These are phyloP conservation scores for Papilio demoleus DNA, from an alignment of 2,888 invertebrate genomes.

Conservation along the genomic window DNA sequence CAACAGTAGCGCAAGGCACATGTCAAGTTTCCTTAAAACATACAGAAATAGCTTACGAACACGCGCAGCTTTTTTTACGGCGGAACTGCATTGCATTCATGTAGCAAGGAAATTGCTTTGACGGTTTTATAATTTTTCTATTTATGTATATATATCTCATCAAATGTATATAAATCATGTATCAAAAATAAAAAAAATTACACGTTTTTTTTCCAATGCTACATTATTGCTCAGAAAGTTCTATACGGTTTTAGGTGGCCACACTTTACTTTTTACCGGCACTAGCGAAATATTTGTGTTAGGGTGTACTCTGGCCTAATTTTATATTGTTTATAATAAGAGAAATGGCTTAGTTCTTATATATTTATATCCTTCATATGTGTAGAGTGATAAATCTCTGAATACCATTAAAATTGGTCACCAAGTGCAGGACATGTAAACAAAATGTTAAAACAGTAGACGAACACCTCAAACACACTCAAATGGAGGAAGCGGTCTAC, in stretches of 20 bases:
- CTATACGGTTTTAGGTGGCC: too few species aligned
- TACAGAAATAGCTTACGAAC: constrained; percentile 22
- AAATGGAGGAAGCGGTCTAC: constrained; percentile 45
- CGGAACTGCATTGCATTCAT: neutral
- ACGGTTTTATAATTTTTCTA: neutral
- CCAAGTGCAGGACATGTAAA: constrained; percentile 30
- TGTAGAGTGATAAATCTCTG: neutral
- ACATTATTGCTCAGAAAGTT: too few species aligned
- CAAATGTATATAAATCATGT: too few species aligned
- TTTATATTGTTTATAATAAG: too few species aligned
- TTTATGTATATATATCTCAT: too few species aligned
- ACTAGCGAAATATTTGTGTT: too few species aligned
- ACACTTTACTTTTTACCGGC: too few species aligned
- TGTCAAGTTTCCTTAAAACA: constrained; percentile 16
- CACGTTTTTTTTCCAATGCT: too few species aligned
- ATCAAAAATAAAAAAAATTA: too few species aligned
- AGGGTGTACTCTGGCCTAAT: too few species aligned
- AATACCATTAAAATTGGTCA: neutral
- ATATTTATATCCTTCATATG: too few species aligned
- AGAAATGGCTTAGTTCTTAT: too few species aligned
- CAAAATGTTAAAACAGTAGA: constrained; percentile 36
- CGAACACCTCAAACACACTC: constrained; percentile 37
- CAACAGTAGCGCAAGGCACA: constrained; percentile 6
- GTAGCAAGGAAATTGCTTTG: constrained; percentile 5
- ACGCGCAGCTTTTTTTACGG: constrained; percentile 19